These are phyloP conservation scores for Anniella stebbinsi DNA, from an alignment of 2,797 vertebrate species.

Conservation along the genomic window DNA sequence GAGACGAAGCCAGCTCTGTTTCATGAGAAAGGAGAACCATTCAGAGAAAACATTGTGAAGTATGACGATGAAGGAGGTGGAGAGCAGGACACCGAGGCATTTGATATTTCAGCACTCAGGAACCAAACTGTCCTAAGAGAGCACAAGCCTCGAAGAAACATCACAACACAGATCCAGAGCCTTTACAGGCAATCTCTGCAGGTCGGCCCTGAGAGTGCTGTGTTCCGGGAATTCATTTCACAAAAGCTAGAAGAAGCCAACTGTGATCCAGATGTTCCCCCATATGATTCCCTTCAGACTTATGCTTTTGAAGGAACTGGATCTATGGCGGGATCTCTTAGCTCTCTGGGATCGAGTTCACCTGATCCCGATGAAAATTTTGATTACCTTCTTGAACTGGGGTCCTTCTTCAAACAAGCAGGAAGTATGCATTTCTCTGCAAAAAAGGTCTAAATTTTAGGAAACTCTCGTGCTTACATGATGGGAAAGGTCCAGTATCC, in stretches of 20 bases:
- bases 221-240: conserved; percentile 90
- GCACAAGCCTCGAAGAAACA: conserved; percentile 72
- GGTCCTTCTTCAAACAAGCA: conserved; percentile 79
- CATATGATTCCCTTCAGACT: conserved; percentile 88
- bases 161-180: conserved; percentile 84
- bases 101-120: conserved; percentile 83
- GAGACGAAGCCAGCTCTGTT: conserved; percentile 78
- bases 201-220: conserved; percentile 87
- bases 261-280: conserved; percentile 83
- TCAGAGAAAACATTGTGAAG: conserved; percentile 89
- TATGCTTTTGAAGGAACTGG: conserved; percentile 91
- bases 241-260: conserved; percentile 91
- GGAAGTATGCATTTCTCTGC: conserved; percentile 77
- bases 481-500: not conserved
- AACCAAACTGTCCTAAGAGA: conserved; percentile 74
- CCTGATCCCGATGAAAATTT: conserved; percentile 73
- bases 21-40: conserved; percentile 83
- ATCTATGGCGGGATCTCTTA: conserved; percentile 89
- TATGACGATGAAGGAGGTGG: conserved; percentile 85
- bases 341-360: conserved; percentile 84
- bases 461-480: not conserved
- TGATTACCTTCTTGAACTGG: conserved; percentile 76
- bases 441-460: conserved; percentile 48
- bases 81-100: conserved; percentile 80
- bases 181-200: conserved; percentile 88